These are phyloP conservation scores for Andrena dorsata DNA, from an alignment of 2,888 invertebrate species.

Conservation along the genomic window DNA sequence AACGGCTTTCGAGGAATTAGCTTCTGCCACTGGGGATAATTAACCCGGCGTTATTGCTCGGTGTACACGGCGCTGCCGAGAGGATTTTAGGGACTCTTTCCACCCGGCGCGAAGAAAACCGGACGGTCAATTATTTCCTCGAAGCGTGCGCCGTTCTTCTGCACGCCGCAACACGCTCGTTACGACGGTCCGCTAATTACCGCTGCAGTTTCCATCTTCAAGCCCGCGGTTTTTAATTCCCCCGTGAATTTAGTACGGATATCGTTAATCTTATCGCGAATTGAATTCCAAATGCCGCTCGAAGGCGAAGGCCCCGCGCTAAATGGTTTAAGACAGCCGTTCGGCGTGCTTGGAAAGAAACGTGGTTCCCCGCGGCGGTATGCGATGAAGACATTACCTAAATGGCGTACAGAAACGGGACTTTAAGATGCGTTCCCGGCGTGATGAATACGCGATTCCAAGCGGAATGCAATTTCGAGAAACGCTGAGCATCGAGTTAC, in stretches of 20 bases:
- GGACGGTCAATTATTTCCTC: conserved; percentile 23
- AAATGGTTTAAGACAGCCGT: too few relatives aligned
- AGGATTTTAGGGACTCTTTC: conserved; percentile 26
- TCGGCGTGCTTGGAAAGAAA: too few relatives aligned
- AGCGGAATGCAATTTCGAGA: too few relatives aligned
- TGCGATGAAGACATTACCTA: too few relatives aligned
- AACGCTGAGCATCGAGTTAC: too few relatives aligned
- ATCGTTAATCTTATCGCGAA: neutral
- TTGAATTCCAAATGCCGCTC: neutral
- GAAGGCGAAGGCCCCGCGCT: too few relatives aligned
- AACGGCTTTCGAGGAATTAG: conserved; percentile 12
- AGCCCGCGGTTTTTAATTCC: neutral
- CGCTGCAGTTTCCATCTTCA: neutral
- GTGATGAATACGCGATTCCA: too few relatives aligned
- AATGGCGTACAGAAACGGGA: too few relatives aligned
- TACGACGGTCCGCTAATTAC: conserved; percentile 31
- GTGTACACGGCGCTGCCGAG: neutral
- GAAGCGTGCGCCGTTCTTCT: neutral
- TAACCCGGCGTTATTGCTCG: neutral
- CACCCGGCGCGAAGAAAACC: neutral
- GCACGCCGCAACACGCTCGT: conserved; percentile 11
- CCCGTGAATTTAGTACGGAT: neutral
- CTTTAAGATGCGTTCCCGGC: too few relatives aligned
- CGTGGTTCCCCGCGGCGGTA: too few relatives aligned
- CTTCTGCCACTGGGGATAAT: conserved; percentile 22